These are phyloP conservation scores for Loriculus beryllinus DNA, from an alignment of 2,797 vertebrate species.

Conservation along the genomic window DNA sequence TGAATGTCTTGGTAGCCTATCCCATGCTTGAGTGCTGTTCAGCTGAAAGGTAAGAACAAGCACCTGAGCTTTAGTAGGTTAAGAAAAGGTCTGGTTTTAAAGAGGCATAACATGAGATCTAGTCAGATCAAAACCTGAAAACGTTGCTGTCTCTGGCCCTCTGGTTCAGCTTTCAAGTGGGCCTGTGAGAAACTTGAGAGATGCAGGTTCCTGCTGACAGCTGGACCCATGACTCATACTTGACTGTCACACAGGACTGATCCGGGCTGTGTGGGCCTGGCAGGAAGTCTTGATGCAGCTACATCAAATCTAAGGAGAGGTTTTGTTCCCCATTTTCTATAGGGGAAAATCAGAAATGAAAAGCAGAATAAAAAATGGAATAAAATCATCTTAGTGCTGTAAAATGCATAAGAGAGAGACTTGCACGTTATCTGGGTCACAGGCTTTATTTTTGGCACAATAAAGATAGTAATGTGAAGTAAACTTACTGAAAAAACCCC, in stretches of 20 bases:
- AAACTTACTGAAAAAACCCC: background rate
- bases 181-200: background rate
- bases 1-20: background rate
- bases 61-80: background rate
- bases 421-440: background rate
- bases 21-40: background rate
- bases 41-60: background rate
- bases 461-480: background rate
- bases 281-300: background rate
- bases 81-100: background rate
- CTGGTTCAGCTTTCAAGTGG: background rate
- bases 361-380: background rate
- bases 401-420: background rate
- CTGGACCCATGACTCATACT: fast-evolving
- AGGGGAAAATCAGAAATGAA: background rate
- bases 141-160: fast-evolving
- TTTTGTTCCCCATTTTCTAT: background rate
- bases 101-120: background rate
- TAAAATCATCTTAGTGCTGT: background rate
- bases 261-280: background rate
- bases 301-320: no score
- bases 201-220: background rate
- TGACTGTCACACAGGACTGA: background rate
- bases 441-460: background rate
- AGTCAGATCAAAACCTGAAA: background rate